Conservation (phyloP, 2,113 vertebrate species). For the Saccopteryx leptura region DNA sequence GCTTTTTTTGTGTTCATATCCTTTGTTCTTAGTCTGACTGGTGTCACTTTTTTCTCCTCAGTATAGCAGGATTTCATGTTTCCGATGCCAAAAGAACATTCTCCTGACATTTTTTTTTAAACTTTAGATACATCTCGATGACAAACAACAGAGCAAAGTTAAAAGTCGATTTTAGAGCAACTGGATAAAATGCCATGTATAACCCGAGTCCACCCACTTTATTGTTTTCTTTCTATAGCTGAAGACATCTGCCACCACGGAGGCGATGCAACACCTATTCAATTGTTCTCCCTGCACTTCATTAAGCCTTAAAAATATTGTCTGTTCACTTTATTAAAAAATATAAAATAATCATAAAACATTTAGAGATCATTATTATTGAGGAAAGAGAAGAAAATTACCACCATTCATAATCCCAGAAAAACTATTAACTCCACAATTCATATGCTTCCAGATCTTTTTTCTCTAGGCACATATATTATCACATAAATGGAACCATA, state of each 20-base stretch:
- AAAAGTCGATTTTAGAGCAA: neutral
- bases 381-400: slow-evolving; percentile 75
- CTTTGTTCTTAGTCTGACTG: neutral
- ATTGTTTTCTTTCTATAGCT: slow-evolving; percentile 49
- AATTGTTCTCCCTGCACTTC: slow-evolving; percentile 49
- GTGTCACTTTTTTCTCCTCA: neutral
- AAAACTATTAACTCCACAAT: slow-evolving; percentile 54
- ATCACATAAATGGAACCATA: neutral
- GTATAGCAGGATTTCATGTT: neutral
- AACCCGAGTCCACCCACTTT: neutral
- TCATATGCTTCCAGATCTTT: neutral
- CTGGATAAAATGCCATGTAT: slow-evolving; percentile 14
- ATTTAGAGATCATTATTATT: slow-evolving; percentile 73
- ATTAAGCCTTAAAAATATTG: slow-evolving; percentile 69
- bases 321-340: slow-evolving; percentile 71
- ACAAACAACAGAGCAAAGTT: slow-evolving; percentile 11
- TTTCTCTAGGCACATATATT: slow-evolving; percentile 11
- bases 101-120: neutral
- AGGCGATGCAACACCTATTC: slow-evolving; percentile 12
- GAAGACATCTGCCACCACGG: slow-evolving; percentile 43
- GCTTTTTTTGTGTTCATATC: neutral
- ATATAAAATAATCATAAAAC: slow-evolving; percentile 49
- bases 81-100: neutral
- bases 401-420: slow-evolving; percentile 70
- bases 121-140: neutral